Evolutionary conservation across 2,888 invertebrate species (phyloP).

Genomic region (Esperia sulphurella): DNA sequence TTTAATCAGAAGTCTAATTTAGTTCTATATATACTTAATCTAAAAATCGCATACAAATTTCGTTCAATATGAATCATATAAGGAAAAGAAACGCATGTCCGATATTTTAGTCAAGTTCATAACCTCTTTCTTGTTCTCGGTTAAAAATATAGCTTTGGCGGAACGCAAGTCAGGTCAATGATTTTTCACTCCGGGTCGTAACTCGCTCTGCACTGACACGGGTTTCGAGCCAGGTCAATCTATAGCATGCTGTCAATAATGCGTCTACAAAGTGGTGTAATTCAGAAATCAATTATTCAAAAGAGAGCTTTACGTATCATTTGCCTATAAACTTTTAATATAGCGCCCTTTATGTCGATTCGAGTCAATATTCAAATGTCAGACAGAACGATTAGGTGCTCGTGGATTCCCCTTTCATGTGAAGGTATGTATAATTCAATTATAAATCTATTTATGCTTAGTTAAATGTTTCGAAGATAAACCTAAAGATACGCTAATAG

Average conservation of each 20-base stretch:
- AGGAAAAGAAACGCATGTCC: too few relatives aligned
- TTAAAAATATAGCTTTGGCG: background rate
- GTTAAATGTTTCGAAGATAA: too few relatives aligned
- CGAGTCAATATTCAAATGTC: too few relatives aligned
- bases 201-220: slow-evolving; percentile 22
- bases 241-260: slow-evolving; percentile 52
- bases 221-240: slow-evolving; percentile 45
- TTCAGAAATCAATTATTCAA: slow-evolving; percentile 28
- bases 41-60: too few relatives aligned
- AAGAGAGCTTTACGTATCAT: slow-evolving; percentile 14
- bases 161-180: background rate
- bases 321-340: slow-evolving; percentile 15
- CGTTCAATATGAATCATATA: too few relatives aligned
- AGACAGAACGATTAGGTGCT: background rate
- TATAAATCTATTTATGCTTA: too few relatives aligned
- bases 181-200: background rate
- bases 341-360: background rate
- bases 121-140: background rate
- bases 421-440: too few relatives aligned
- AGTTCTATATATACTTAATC: too few relatives aligned
- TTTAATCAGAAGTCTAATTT: too few relatives aligned
- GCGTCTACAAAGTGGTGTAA: slow-evolving; percentile 31
- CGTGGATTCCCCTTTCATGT: too few relatives aligned
- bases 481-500: too few relatives aligned
- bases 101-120: too few relatives aligned